Percentiles rank a stretch among this genome's conserved stretches.
phyloP scores from a whole-genome alignment of 2,113 vertebrate species.

The Panthera uncia region DNA sequence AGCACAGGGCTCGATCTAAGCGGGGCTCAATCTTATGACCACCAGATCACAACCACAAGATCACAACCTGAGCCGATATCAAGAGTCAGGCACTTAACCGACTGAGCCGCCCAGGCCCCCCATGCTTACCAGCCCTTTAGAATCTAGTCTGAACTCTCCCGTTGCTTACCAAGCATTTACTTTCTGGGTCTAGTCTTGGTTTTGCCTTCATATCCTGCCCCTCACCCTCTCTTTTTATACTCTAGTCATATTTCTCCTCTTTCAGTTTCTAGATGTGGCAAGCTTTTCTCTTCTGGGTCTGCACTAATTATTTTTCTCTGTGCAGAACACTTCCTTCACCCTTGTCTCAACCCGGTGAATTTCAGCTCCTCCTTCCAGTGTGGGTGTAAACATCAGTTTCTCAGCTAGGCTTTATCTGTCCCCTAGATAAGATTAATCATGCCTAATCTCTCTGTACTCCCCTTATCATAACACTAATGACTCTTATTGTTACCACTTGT shows the following conservation, averaged over 20 bases:
- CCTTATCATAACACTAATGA: constrained; percentile 4
- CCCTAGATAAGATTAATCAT: background rate
- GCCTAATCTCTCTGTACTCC: background rate
- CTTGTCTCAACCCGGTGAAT: background rate
- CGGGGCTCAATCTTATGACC: too few relatives aligned
- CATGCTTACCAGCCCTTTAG: background rate
- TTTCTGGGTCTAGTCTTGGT: background rate
- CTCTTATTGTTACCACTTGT: background rate
- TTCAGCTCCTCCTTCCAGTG: background rate
- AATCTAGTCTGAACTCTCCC: background rate
- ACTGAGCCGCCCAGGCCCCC: too few relatives aligned
- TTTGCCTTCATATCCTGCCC: background rate
- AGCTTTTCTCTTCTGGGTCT: background rate
- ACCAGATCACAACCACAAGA: too few relatives aligned
- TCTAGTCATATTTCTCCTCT: background rate
- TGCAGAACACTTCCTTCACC: background rate
- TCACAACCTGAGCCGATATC: too few relatives aligned
- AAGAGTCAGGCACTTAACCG: too few relatives aligned
- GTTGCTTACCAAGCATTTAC: background rate
- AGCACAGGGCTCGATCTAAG: too few relatives aligned
- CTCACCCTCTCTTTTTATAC: background rate
- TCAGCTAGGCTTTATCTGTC: background rate
- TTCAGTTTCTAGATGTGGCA: background rate
- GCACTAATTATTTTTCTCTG: background rate
- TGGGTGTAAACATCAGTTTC: background rate